A percentile compares a stretch with the other conserved stretches of the same genome.
Conservation (phyloP, 2,888 invertebrate genomes). For the Lepidochitona cinerea region DNA sequence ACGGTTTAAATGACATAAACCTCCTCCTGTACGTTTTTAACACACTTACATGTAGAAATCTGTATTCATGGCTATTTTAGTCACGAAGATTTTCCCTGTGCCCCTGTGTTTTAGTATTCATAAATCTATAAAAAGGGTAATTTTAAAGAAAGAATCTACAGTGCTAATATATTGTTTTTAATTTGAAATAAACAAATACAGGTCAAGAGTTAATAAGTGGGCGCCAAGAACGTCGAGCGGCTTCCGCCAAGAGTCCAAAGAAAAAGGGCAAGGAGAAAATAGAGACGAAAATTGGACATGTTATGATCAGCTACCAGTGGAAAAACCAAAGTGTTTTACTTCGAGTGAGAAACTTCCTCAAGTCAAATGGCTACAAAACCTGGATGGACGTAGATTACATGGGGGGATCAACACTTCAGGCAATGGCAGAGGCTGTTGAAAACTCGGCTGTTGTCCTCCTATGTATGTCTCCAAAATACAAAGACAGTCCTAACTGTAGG, state of each 20-base stretch:
- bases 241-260: neutral
- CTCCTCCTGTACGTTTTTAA: too few relatives aligned
- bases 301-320: slow-evolving; percentile 61
- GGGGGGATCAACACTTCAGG: slow-evolving; percentile 55
- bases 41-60: too few relatives aligned
- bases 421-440: slow-evolving; percentile 57
- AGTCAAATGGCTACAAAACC: neutral
- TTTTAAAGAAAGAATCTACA: too few relatives aligned
- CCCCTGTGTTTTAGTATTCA: too few relatives aligned
- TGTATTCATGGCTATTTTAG: too few relatives aligned
- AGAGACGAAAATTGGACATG: slow-evolving; percentile 28
- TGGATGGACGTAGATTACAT: slow-evolving; percentile 61
- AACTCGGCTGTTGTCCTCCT: slow-evolving; percentile 45
- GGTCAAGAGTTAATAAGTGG: neutral
- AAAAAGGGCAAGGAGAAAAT: neutral
- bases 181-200: too few relatives aligned
- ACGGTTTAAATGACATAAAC: too few relatives aligned
- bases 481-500: slow-evolving; percentile 54
- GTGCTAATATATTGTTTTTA: too few relatives aligned
- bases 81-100: too few relatives aligned
- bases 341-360: slow-evolving; percentile 37
- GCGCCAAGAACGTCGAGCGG: neutral
- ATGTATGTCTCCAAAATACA: slow-evolving; percentile 55
- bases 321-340: slow-evolving; percentile 40
- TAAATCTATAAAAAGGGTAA: too few relatives aligned